Evolutionary conservation across 2,113 vertebrate genomes (phyloP), one percentile per base, ranked within the genome.

Genomic region (Anser brachyrhynchus): DNA sequence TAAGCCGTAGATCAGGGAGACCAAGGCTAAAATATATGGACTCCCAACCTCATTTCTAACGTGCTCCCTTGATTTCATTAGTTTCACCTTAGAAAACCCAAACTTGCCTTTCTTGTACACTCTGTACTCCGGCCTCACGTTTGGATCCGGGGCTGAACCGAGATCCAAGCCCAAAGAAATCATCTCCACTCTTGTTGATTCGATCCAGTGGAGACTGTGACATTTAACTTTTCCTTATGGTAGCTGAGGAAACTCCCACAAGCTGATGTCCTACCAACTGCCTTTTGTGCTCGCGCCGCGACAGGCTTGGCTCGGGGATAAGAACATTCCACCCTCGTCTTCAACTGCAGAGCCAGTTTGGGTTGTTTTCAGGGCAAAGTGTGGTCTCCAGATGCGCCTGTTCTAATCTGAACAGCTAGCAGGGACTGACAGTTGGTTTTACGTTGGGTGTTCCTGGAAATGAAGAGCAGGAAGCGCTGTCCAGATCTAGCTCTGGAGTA

Each of bases 191-290:
- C 90, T 84, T 3, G 19, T 78, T 69, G 77, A 89, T 84, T 16
- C 69, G 84, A 93, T 92, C 93, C 66, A 90, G 77, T 66, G 92
- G 95, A 91, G 92, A 87, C 65, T 69, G 75, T 96, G 90, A 90
- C 90, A 94, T 95, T 96, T 93, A 94, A 90, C 90, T 89, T 90
- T 93, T 96, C 93, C 83, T 96, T 87, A 81, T 79, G 90, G 90
- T 92, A 95, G 65, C 96, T 96, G 87, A 93, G 95, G 90, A 92
- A 75, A 94, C 92, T 96, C 92, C 96, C 96, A 95, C 92, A 94
- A 79, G 74, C 86, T 95, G 95, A 95, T 96, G 96, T 97, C 95
- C 92, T 51, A 92, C 95, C 95, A 97, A 75, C 87, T 95, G 95
- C 95, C 95, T 96, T 97, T 96, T 95, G 96, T 95, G 89, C 84